Conservation (phyloP, 2,797 vertebrate species). For the Falco biarmicus region DNA sequence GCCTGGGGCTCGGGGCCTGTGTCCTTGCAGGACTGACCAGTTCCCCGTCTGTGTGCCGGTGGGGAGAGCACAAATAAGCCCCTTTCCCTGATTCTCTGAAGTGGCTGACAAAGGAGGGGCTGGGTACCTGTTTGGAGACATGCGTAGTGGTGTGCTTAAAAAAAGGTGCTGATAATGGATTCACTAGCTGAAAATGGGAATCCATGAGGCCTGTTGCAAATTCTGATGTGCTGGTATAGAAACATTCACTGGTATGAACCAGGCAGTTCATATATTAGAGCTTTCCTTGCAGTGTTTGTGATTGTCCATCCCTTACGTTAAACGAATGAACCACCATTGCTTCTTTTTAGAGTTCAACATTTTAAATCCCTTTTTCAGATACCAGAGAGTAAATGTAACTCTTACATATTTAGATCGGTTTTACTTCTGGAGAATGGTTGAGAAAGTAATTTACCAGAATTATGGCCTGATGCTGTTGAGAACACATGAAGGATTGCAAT, state of each 20-base stretch:
- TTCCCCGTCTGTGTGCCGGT: accelerated
- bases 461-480: background rate
- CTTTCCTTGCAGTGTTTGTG: background rate
- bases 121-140: background rate
- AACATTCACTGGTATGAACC: background rate
- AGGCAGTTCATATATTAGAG: background rate
- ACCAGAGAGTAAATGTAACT: background rate
- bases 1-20: accelerated
- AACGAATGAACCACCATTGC: accelerated
- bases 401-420: background rate
- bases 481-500: background rate
- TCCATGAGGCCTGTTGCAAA: background rate
- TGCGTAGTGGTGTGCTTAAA: accelerated
- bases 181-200: background rate
- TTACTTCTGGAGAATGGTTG: background rate
- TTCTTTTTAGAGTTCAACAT: background rate
- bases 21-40: background rate
- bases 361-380: background rate
- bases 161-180: accelerated
- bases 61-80: background rate
- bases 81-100: background rate
- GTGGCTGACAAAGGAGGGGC: background rate
- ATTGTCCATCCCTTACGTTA: background rate
- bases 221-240: background rate
- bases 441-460: background rate